Conservation (phyloP, 2,888 invertebrate genomes). For the Acronicta aceris region DNA sequence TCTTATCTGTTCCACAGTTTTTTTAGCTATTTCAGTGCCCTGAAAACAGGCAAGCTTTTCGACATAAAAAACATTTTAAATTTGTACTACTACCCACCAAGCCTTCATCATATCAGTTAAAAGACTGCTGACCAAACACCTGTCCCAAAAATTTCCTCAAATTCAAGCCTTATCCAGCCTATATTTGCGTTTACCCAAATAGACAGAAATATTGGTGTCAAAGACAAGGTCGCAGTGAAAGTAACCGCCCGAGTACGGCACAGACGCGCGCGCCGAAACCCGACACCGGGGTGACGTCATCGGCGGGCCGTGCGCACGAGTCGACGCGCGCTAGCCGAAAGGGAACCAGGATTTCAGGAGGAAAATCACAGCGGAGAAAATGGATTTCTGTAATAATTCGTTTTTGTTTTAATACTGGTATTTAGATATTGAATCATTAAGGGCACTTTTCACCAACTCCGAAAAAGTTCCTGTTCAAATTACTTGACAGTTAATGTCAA, state of each 20-base stretch:
- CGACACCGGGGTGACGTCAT: slow-evolving; percentile 85
- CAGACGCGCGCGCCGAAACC: slow-evolving; percentile 71
- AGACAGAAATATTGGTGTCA: slow-evolving; percentile 59
- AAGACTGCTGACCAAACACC: too few species aligned
- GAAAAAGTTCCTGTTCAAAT: too few species aligned
- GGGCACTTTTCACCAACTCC: too few species aligned
- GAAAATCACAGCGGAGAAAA: not conserved
- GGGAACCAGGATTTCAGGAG: slow-evolving; percentile 46
- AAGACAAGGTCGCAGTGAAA: slow-evolving; percentile 81
- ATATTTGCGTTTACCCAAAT: slow-evolving; percentile 40
- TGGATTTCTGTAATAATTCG: not conserved
- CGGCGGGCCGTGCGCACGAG: slow-evolving; percentile 85
- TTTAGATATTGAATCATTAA: too few species aligned
- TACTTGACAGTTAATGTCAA: too few species aligned
- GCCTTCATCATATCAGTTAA: too few species aligned
- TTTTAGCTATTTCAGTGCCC: too few species aligned
- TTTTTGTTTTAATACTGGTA: too few species aligned
- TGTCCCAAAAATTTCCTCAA: not conserved
- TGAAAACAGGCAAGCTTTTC: too few species aligned
- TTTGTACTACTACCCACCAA: too few species aligned
- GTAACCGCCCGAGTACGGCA: slow-evolving; percentile 68
- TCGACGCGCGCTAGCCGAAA: slow-evolving; percentile 64
- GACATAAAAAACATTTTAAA: too few species aligned
- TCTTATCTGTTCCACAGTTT: too few species aligned
- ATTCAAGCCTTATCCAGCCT: slow-evolving; percentile 8